A percentile compares a stretch with the other conserved stretches of the same genome.
These are phyloP conservation scores for Drosophila ustulata DNA, from an alignment of 2,888 invertebrate species.

Conservation along the genomic window DNA sequence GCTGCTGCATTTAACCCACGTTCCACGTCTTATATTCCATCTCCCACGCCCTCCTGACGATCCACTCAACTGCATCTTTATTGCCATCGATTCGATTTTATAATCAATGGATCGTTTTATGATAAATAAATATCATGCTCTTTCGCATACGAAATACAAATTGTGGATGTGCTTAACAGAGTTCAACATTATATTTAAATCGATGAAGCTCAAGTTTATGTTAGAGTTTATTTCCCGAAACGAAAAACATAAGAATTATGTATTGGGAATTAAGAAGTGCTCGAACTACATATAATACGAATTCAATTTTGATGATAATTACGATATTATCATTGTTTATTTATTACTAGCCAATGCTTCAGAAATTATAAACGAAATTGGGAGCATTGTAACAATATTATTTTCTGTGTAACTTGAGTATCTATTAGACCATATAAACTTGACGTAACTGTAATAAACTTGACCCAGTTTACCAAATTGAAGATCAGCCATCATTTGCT, in stretches of 20 bases:
- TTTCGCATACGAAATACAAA: background rate
- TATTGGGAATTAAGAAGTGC: no score
- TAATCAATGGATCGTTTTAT: slow-evolving; percentile 18
- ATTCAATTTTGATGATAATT: background rate
- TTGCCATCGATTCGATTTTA: slow-evolving; percentile 32
- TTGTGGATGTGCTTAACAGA: background rate
- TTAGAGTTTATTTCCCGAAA: no score
- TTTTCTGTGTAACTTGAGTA: background rate
- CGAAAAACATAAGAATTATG: no score
- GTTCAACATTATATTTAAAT: background rate
- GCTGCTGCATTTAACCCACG: slow-evolving; percentile 21
- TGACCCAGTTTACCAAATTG: slow-evolving; percentile 26
- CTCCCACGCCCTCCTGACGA: slow-evolving; percentile 14
- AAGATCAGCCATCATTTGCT: background rate
- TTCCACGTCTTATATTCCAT: slow-evolving; percentile 15
- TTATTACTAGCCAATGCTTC: no score
- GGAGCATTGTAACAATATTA: background rate
- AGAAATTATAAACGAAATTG: no score
- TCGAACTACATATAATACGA: background rate
- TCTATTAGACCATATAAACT: background rate
- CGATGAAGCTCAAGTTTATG: no score
- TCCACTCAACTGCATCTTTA: slow-evolving; percentile 40
- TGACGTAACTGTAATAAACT: background rate
- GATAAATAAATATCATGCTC: background rate
- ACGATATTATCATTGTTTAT: no score